These are phyloP conservation scores for Prosapia bicincta DNA, from an alignment of 2,888 invertebrate genomes.

Conservation along the genomic window DNA sequence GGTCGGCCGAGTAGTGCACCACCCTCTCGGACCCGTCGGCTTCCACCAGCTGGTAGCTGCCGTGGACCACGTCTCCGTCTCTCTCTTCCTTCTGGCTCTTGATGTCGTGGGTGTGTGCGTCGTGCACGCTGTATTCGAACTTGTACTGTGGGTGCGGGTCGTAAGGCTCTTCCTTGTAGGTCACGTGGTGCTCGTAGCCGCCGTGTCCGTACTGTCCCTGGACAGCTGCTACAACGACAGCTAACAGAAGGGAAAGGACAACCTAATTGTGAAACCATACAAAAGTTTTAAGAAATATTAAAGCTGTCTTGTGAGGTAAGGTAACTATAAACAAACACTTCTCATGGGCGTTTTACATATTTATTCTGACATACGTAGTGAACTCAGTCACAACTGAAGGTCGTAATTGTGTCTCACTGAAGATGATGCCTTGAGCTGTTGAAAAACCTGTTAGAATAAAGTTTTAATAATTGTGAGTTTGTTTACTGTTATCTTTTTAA, in stretches of 20 bases:
- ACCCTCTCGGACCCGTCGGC: slow-evolving; percentile 69
- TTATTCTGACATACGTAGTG: no score
- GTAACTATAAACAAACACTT: no score
- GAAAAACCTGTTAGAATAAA: no score
- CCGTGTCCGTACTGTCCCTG: slow-evolving; percentile 5
- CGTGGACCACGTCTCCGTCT: slow-evolving; percentile 52
- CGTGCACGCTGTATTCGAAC: slow-evolving; percentile 29
- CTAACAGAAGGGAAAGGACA: background rate
- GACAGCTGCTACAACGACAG: slow-evolving; percentile 5
- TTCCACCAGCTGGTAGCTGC: slow-evolving; percentile 51
- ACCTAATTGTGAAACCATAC: no score
- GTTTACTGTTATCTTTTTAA: no score
- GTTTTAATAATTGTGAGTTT: no score
- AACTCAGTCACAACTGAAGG: no score
- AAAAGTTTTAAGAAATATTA: no score
- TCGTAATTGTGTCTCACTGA: no score
- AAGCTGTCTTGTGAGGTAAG: no score
- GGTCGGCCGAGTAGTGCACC: slow-evolving; percentile 69
- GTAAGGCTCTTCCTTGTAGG: slow-evolving; percentile 11
- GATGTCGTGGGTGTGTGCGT: slow-evolving; percentile 69
- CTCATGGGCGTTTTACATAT: no score
- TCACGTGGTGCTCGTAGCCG: background rate
- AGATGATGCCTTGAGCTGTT: no score
- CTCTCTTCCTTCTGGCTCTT: slow-evolving; percentile 52
- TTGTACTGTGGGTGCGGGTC: slow-evolving; percentile 18